Evolutionary conservation across 2,888 invertebrate genomes (phyloP), one percentile per base, ranked within the genome.

Genomic region (Rotaria socialis): DNA sequence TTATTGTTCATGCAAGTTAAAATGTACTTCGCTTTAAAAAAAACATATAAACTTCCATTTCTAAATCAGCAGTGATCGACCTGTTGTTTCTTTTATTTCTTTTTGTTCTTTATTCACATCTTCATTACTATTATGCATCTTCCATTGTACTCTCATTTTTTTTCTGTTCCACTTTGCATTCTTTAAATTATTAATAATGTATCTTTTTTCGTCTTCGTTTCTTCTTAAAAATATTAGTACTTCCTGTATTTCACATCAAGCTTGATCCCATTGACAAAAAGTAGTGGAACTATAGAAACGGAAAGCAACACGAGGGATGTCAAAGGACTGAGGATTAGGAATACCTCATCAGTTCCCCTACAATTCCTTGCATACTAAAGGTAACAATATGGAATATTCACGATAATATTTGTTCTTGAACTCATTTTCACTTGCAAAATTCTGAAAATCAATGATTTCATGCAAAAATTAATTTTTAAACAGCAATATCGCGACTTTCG

Each of bases 131-230:
- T 67, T 67, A 67, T 27, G 67, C 67, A 67, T 67, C 67, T 67
- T 67, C 67, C 67, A 67, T 67, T 67, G 67, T 67, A 41, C 67
- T 67, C 35, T 67, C 35, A 14, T 67, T 19, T 35, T 16, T 35
- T 67, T 16, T 27, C 10, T 60, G 67, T 67, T 67, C 67, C 67
- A 67, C 16, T 67, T 67, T 35, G 2, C 35, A 67, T 67, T 67
- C 67, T 67, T 67, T 67, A 67, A 67, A 67, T 67, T 67, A 67
- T 67, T 41, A 67, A 67, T 67, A 35, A 67, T 67, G 35, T 67
- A 35, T 67, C 67, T 11, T 19, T 67, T 60, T 55, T 55, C 55
- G 22, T 55, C 2, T 22, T 7, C 22, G 19, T 60, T 41, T 41
- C 67, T 67, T 67, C 16, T 14, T 35, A 67, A 11, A 67, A 67